Base-by-base conservation (phyloP, 2,797 vertebrate genomes). In the Neopelma chrysocephalum region DNA sequence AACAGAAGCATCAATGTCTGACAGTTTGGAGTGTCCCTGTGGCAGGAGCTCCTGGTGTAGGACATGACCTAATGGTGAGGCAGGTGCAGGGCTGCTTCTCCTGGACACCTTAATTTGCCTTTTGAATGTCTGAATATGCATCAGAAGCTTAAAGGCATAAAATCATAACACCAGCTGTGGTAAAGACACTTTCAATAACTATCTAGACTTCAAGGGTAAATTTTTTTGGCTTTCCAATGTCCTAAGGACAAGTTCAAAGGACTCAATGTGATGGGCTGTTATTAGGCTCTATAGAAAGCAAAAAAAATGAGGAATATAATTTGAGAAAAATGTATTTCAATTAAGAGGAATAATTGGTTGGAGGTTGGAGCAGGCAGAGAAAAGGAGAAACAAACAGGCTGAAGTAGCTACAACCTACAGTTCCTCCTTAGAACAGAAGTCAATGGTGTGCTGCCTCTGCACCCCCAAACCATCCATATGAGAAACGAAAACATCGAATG, bases 111-210 rank as follows among this genome's bases (percentile, higher is more conserved):
- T 90, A 40, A 95, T 95, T 87, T 91, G 83, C 53, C 70, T 93
- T 47, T 78, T 66, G 45, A 82, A 89, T 71, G 73, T 23, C 57
- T 96, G 91, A 95, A 96, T 96, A 94, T 96, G 93, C 94, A 96
- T 85, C 91, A 95, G 93, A 90, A 96, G 90, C 91, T 96, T 90
- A 92, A 85, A 96, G 94, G 95, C 95, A 96, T 51, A 80, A 94
- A 95, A 89, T 68, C 83, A 21, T 84, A 82, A 48, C 88, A 80
- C 36, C 77, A 64, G 60, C 78, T 94, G 91, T 61, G 90, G 96
- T 40, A 21, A 82, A 93, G 53, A 23, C 70, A 65, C 83, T 94
- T 93, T 64, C 88, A 96, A 27, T 84, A 95, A 92, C 83, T 73
- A 86, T 90, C 87, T 31, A 82, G 80, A 95, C 93, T 95, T 72